Percentiles rank a stretch among this genome's conserved stretches.
These are phyloP conservation scores for Ostrea edulis DNA, from an alignment of 1,140 invertebrate species.

Conservation along the genomic window DNA sequence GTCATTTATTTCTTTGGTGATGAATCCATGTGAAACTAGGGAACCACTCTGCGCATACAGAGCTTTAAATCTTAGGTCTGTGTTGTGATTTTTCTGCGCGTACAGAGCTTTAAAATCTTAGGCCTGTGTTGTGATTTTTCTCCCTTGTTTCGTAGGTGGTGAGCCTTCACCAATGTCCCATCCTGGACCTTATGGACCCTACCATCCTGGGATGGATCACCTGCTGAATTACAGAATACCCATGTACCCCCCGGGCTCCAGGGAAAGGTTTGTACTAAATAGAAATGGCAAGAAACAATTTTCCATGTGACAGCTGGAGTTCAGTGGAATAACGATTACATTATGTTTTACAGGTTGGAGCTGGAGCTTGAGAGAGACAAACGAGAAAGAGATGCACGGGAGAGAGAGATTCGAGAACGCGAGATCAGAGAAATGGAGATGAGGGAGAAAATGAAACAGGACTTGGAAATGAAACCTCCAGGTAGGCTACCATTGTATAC, in stretches of 20 bases:
- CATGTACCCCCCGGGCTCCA: constrained; percentile 81
- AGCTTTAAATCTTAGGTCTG: no score
- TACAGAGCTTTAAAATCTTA: no score
- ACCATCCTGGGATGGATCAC: constrained; percentile 84
- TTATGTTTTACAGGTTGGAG: constrained; percentile 82
- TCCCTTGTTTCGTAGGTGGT: not conserved
- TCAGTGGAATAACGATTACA: no score
- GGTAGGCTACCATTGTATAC: constrained; percentile 62
- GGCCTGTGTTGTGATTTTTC: no score
- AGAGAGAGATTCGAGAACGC: constrained; percentile 89
- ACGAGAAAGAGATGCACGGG: constrained; percentile 87
- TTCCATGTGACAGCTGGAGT: not conserved
- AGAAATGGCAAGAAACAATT: not conserved
- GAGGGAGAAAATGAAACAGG: constrained; percentile 82
- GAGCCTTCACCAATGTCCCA: constrained; percentile 48
- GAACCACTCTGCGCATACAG: no score
- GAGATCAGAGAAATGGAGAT: constrained; percentile 88
- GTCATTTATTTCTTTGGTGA: no score
- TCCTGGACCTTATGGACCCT: constrained; percentile 58
- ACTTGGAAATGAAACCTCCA: constrained; percentile 78
- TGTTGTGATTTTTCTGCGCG: no score
- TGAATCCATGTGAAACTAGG: no score
- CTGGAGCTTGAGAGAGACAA: constrained; percentile 91
- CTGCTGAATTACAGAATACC: constrained; percentile 79
- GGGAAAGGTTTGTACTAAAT: constrained; percentile 83